A percentile compares a stretch with the other conserved stretches of the same genome.
phyloP scores from a whole-genome alignment of 2,888 invertebrate genomes.

The Xanthia icteritia region DNA sequence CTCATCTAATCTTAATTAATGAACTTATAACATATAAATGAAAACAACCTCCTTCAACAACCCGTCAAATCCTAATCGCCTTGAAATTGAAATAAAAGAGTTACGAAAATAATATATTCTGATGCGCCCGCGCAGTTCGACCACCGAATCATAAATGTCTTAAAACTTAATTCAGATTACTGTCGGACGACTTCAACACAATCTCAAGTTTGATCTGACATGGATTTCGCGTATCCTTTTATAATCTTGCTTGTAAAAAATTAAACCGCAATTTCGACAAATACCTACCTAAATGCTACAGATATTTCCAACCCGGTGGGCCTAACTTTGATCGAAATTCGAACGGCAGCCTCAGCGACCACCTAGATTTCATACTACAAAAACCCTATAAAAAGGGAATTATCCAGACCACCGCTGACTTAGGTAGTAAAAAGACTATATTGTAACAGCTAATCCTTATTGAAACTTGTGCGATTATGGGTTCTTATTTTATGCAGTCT shows the following conservation, averaged over 20 bases:
- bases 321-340: slow-evolving; percentile 67
- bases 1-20: slow-evolving; percentile 4
- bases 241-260: slow-evolving; percentile 62
- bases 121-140: neutral
- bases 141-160: slow-evolving; percentile 25
- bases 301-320: slow-evolving; percentile 72
- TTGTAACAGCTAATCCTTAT: slow-evolving; percentile 26
- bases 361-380: slow-evolving; percentile 66
- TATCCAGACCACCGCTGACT: slow-evolving; percentile 67
- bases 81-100: slow-evolving; percentile 18
- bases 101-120: neutral
- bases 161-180: slow-evolving; percentile 50
- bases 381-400: slow-evolving; percentile 71
- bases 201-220: slow-evolving; percentile 55
- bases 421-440: slow-evolving; percentile 41
- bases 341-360: slow-evolving; percentile 58
- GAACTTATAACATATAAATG: slow-evolving; percentile 12
- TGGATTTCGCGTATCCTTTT: slow-evolving; percentile 48
- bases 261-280: slow-evolving; percentile 59
- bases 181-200: slow-evolving; percentile 42
- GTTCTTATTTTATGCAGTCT: neutral
- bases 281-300: slow-evolving; percentile 68
- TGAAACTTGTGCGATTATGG: neutral
- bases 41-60: slow-evolving; percentile 17
- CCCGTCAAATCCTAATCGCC: slow-evolving; percentile 18